Evolutionary conservation across 2,888 invertebrate species (phyloP).

Genomic region (Odontothrips loti): DNA sequence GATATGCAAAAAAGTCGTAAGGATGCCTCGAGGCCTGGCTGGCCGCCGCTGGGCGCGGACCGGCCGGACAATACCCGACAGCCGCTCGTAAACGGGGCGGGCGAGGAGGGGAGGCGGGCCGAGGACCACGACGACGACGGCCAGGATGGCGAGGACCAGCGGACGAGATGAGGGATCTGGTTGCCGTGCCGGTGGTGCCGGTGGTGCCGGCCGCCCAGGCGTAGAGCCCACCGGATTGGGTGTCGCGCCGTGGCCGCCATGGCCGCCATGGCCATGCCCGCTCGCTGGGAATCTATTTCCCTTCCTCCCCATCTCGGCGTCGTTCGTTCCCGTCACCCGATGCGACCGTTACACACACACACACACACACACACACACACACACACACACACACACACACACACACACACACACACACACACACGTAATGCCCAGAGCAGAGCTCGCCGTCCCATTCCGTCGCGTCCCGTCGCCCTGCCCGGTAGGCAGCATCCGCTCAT

Average conservation of each 20-base stretch:
- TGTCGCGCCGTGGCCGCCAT: not conserved
- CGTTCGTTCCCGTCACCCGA: too few relatives aligned
- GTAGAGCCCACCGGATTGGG: too few relatives aligned
- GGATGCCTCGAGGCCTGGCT: not conserved
- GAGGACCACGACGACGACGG: not conserved
- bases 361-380: too few relatives aligned
- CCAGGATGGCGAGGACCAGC: not conserved
- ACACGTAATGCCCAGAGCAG: too few relatives aligned
- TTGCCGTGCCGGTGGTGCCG: not conserved
- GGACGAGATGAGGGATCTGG: not conserved
- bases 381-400: too few relatives aligned
- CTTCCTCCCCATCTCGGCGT: not conserved
- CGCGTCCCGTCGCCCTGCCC: too few relatives aligned
- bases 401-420: too few relatives aligned
- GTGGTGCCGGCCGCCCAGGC: not conserved
- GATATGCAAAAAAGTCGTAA: constrained; percentile 3
- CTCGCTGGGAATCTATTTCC: not conserved
- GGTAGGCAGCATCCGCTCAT: too few relatives aligned
- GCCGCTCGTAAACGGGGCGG: too few relatives aligned
- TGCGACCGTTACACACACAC: too few relatives aligned
- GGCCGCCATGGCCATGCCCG: not conserved
- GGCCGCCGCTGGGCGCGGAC: not conserved
- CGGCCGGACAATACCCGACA: not conserved
- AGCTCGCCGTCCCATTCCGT: too few relatives aligned
- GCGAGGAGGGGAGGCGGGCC: not conserved